These are phyloP conservation scores for Poecilia velifera DNA, from an alignment of 2,797 vertebrate species.

Conservation along the genomic window DNA sequence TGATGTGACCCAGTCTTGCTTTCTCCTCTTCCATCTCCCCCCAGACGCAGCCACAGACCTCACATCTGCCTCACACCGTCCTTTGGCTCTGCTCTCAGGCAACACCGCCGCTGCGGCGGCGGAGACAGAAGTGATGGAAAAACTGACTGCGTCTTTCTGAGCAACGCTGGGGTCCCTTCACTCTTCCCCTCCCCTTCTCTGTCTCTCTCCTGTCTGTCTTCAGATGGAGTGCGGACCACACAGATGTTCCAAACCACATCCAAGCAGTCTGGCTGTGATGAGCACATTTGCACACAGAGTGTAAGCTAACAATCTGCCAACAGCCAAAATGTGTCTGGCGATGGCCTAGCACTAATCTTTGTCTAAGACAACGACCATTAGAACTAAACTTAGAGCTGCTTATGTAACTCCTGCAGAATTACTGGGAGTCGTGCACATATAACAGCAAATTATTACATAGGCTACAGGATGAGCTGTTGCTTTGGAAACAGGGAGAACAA, in stretches of 20 bases:
- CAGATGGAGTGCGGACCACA: slow-evolving; percentile 80
- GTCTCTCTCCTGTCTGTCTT: slow-evolving; percentile 77
- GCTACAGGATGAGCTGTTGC: slow-evolving; percentile 69
- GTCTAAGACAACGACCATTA: slow-evolving; percentile 68
- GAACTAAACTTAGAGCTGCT: slow-evolving; percentile 66
- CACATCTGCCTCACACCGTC: slow-evolving; percentile 61
- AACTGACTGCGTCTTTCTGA: slow-evolving; percentile 74
- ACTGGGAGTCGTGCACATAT: slow-evolving; percentile 54
- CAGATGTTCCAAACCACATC: slow-evolving; percentile 84
- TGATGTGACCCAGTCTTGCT: slow-evolving; percentile 54
- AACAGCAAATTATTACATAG: slow-evolving; percentile 68
- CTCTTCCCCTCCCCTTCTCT: slow-evolving; percentile 53
- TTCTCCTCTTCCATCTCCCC: slow-evolving; percentile 44
- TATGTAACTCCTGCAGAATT: slow-evolving; percentile 66
- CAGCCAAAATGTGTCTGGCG: slow-evolving; percentile 74
- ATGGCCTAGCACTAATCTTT: slow-evolving; percentile 70
- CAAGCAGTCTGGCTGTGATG: slow-evolving; percentile 82
- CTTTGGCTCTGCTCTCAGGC: slow-evolving; percentile 65
- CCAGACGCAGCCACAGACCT: slow-evolving; percentile 32
- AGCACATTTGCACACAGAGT: slow-evolving; percentile 82
- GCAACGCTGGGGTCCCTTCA: slow-evolving; percentile 67
- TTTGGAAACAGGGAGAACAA: slow-evolving; percentile 64
- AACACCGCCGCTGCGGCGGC: slow-evolving; percentile 48
- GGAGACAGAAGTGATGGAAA: slow-evolving; percentile 79
- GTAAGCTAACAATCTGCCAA: slow-evolving; percentile 79